Percentiles rank a stretch among this genome's conserved stretches.
Evolutionary conservation across 2,113 vertebrate species (phyloP).

Genomic region (Myiozetetes cayanensis): DNA sequence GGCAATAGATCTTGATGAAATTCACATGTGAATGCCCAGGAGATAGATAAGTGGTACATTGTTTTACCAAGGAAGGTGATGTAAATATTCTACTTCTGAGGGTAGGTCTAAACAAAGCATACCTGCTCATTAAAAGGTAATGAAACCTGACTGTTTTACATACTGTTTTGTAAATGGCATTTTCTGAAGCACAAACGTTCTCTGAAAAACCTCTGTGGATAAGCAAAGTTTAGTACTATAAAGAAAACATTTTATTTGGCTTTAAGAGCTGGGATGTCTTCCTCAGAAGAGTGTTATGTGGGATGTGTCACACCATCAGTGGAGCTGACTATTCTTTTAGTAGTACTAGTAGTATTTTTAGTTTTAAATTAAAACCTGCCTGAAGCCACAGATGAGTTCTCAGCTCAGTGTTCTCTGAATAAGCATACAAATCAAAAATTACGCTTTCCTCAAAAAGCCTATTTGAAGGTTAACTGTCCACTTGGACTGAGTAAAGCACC

Average conservation of each 20-base stretch:
- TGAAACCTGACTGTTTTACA: not conserved
- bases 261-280: not conserved
- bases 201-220: not conserved
- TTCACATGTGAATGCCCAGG: slow-evolving; percentile 7
- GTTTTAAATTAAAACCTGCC: slow-evolving; percentile 40
- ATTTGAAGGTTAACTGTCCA: slow-evolving; percentile 1
- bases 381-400: slow-evolving; percentile 4
- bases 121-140: not conserved
- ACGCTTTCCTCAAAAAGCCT: not conserved
- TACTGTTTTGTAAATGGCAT: slow-evolving; percentile 15
- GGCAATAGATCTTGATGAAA: slow-evolving; percentile 3
- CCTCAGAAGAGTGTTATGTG: not conserved
- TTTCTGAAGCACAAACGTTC: slow-evolving; percentile 9
- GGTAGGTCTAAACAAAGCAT: not conserved
- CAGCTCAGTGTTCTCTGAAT: not conserved
- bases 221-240: not conserved
- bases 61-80: slow-evolving; percentile 25
- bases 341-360: not conserved
- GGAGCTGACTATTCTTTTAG: not conserved
- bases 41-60: slow-evolving; percentile 14
- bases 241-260: not conserved
- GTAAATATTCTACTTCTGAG: slow-evolving; percentile 9
- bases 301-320: not conserved
- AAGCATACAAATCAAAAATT: slow-evolving; percentile 14
- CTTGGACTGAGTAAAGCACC: not conserved